Percentiles rank a stretch among this genome's conserved stretches.
phyloP scores from a whole-genome alignment of 2,113 vertebrate species.

The Alexandromys fortis region DNA sequence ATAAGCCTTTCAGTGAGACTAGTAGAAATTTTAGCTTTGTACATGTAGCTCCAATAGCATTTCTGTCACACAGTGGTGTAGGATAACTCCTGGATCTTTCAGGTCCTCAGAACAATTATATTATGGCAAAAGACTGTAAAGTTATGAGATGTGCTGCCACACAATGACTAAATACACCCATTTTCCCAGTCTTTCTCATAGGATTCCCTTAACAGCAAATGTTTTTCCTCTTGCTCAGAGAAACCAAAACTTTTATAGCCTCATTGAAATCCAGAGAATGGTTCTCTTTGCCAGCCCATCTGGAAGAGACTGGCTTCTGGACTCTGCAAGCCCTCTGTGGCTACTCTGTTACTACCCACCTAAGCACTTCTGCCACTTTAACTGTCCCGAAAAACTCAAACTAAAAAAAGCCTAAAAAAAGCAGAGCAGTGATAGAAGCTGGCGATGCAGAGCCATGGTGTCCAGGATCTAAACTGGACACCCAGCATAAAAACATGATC shows the following conservation, averaged over 20 bases:
- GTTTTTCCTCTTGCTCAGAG: not conserved
- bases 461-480: not conserved
- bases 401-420: not conserved
- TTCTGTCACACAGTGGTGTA: not conserved
- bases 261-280: not conserved
- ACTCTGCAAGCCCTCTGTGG: not conserved
- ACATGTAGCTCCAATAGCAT: not conserved
- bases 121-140: not conserved
- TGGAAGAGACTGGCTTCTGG: not conserved
- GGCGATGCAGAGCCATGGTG: not conserved
- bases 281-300: not conserved
- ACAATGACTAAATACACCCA: not conserved
- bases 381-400: not conserved
- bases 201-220: not conserved
- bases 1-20: not conserved
- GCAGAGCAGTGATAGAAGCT: not conserved
- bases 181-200: not conserved
- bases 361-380: no score
- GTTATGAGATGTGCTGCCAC: not conserved
- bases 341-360: not conserved
- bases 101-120: not conserved
- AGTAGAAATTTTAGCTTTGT: not conserved
- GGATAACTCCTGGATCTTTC: not conserved
- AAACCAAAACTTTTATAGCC: not conserved
- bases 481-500: not conserved